Evolutionary conservation across 2,888 invertebrate species (phyloP), one percentile per base, ranked within the genome.

Genomic region (Cactoblastis cactorum): DNA sequence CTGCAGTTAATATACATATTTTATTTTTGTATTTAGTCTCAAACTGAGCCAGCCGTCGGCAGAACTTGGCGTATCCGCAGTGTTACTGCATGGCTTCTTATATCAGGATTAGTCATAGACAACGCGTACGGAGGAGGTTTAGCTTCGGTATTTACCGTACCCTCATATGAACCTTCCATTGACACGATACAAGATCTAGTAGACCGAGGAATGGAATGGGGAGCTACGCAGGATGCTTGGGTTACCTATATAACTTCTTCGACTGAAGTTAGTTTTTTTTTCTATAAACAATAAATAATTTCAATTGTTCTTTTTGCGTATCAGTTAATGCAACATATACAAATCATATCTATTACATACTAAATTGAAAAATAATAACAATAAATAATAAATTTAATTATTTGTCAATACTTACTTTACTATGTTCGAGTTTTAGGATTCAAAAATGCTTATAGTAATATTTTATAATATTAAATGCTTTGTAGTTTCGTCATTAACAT

Each of bases 171-270:
- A 45, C 83, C 90, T 43, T 90, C 93, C 0, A 91, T 94, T 4
- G 91, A 93, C 57, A 92, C 92, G 0, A 81, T 92, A 1, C 79
- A 91, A 45, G 92, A 94, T 51, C 80, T 94, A 52, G 90, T 91
- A 0, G 81, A 87, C n/a, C 90, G 91, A 55, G 74, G 86, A 2
- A 62, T 93, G 24, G 77, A 83, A 53, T 94, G 94, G 94, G 92
- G 92, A 0, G 94, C 92, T 0, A 93, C 92, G 0, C 92, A 92
- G 19, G 91, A 92, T 53, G 94, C 92, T 4, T 94, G 94, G 94
- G 89, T 92, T 52, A 90, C 90, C 53, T 91, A 93, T 0, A 82
- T 94, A 15, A 70, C 86, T 9, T 71, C 82, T 9, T 91, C 92
- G 0, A 78, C 89, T 51, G 92, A 93, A 72, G 93, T 43, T 45